phyloP scores from a whole-genome alignment of 1,140 invertebrate species.

The Papilio helenus region DNA sequence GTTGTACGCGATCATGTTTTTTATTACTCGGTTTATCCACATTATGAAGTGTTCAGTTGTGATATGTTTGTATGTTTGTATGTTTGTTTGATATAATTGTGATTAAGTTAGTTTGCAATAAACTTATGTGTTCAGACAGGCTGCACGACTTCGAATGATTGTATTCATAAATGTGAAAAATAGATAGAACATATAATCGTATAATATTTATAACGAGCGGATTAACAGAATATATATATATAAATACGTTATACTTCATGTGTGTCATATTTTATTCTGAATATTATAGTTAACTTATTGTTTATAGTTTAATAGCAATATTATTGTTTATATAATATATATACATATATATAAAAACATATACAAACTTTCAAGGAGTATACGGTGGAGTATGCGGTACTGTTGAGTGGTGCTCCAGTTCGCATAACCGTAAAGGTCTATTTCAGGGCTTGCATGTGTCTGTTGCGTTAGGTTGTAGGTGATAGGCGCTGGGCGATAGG shows the following conservation, averaged over 20 bases:
- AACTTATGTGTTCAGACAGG: slow-evolving; percentile 36
- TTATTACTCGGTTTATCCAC: neutral
- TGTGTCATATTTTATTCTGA: slow-evolving; percentile 15
- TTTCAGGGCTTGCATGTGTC: slow-evolving; percentile 32
- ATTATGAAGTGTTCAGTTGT: neutral
- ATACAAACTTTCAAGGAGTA: no score
- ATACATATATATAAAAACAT: no score
- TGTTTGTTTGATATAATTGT: slow-evolving; percentile 12
- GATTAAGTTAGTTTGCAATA: slow-evolving; percentile 35
- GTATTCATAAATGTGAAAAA: slow-evolving; percentile 30
- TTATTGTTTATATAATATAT: slow-evolving; percentile 27
- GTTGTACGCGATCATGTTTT: neutral
- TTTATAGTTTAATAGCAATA: slow-evolving; percentile 28
- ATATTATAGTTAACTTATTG: slow-evolving; percentile 19
- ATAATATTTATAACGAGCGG: neutral
- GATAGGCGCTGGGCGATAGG: slow-evolving; percentile 28
- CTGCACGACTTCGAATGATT: neutral
- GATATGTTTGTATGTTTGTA: neutral
- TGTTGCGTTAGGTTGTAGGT: slow-evolving; percentile 24
- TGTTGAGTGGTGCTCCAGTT: no score
- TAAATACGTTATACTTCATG: slow-evolving; percentile 9
- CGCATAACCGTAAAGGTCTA: neutral
- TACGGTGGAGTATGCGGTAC: neutral
- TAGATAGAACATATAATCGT: neutral
- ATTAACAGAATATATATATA: slow-evolving; percentile 4